Conservation (phyloP, 2,888 invertebrate species). For the Sesia apiformis region DNA sequence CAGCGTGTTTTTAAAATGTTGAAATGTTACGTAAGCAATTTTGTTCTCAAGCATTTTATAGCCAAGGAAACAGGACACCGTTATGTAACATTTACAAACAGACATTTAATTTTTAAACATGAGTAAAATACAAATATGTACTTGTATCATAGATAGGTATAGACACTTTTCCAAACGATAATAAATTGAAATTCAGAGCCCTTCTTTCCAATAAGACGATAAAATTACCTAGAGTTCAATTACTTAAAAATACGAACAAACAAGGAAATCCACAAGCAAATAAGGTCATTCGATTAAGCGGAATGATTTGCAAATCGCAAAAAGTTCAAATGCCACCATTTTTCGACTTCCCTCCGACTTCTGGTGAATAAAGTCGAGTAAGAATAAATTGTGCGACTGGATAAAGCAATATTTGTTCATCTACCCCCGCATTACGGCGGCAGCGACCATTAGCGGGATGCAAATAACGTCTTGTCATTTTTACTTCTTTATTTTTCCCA, state of each 20-base stretch:
- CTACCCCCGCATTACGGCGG: constrained; percentile 70
- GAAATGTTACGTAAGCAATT: no score
- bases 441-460: constrained; percentile 69
- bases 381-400: constrained; percentile 72
- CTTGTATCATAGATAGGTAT: neutral
- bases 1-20: no score
- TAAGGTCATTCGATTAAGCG: constrained; percentile 65
- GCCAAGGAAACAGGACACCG: no score
- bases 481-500: constrained; percentile 69
- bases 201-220: neutral
- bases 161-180: no score
- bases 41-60: no score
- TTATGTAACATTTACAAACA: no score
- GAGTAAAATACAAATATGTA: neutral
- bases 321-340: constrained; percentile 62
- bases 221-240: neutral
- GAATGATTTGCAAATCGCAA: constrained; percentile 69
- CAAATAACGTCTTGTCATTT: constrained; percentile 74
- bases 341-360: constrained; percentile 54
- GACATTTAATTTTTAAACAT: neutral
- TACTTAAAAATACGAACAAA: constrained; percentile 17
- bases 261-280: constrained; percentile 47
- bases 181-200: no score
- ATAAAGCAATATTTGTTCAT: constrained; percentile 74
- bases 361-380: constrained; percentile 64